Percentiles rank a stretch among this genome's conserved stretches.
Conservation (phyloP, 2,113 vertebrate genomes). For the Gallinago paraguaiae region DNA sequence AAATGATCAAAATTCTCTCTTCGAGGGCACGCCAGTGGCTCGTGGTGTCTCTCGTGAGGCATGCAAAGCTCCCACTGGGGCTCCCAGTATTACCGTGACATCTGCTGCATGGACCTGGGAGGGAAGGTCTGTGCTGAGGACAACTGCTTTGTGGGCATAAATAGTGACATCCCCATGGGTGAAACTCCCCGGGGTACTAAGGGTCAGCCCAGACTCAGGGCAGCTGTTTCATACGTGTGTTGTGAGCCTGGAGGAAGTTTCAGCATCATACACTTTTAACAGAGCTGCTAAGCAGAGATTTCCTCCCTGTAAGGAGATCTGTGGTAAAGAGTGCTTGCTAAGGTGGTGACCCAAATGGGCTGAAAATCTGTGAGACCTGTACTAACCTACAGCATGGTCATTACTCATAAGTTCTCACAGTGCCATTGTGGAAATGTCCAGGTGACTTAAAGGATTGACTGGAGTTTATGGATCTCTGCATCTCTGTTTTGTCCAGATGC, state of each 20-base stretch:
- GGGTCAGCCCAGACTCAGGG: not conserved
- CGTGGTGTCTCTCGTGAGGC: accelerated
- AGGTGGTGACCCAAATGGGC: not conserved
- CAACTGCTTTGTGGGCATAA: not conserved
- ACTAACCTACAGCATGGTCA: not conserved
- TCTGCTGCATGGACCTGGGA: not conserved
- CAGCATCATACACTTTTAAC: accelerated
- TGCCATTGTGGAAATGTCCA: not conserved
- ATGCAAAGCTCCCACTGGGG: not conserved
- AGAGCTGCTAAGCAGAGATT: not conserved
- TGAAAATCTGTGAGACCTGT: not conserved
- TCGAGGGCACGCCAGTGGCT: not conserved
- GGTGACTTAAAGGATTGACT: not conserved
- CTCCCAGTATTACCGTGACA: not conserved
- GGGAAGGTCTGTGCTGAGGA: not conserved
- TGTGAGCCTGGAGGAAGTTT: not conserved
- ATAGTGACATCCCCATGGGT: not conserved
- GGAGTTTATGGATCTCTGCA: not conserved
- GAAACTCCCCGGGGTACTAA: not conserved
- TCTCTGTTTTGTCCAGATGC: not conserved
- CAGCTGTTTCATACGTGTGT: not conserved
- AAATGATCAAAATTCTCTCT: not conserved
- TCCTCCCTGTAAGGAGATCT: not conserved
- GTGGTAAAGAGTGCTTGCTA: not conserved
- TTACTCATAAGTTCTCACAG: not conserved